Conservation (phyloP, 2,113 vertebrate species). For the Naja naja region DNA sequence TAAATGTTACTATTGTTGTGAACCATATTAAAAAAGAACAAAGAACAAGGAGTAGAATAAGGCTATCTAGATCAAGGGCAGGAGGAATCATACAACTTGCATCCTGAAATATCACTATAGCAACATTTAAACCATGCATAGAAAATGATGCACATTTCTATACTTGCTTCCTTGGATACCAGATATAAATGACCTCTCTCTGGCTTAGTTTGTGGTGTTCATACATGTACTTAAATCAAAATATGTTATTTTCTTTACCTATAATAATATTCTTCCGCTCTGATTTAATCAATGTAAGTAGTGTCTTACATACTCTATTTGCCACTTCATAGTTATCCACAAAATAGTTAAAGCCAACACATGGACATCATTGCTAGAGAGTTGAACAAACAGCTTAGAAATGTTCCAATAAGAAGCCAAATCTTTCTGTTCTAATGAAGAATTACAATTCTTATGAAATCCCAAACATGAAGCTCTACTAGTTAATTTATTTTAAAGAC, state of each 20-base stretch:
- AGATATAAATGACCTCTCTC: slow-evolving; percentile 58
- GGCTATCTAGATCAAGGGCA: slow-evolving; percentile 55
- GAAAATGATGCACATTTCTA: slow-evolving; percentile 66
- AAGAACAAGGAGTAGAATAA: slow-evolving; percentile 1
- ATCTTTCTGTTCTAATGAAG: neutral
- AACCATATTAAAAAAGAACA: neutral
- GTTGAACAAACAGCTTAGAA: neutral
- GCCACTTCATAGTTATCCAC: slow-evolving; percentile 20
- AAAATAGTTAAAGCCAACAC: neutral
- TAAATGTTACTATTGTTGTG: neutral
- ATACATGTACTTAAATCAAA: slow-evolving; percentile 26
- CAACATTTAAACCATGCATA: slow-evolving; percentile 76
- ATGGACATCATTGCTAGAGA: neutral
- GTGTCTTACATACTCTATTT: neutral
- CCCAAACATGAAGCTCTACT: neutral
- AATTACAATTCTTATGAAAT: neutral
- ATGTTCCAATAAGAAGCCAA: neutral
- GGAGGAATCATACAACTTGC: slow-evolving; percentile 60
- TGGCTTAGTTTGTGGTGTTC: slow-evolving; percentile 10
- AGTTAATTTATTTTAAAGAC: neutral
- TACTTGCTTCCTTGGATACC: slow-evolving; percentile 61
- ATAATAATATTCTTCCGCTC: fast-evolving
- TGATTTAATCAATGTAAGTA: neutral
- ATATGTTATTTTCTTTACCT: slow-evolving; percentile 27
- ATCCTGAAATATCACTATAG: slow-evolving; percentile 71